Conservation (phyloP, 1,140 invertebrate species). For the Anoplolepis gracilipes region DNA sequence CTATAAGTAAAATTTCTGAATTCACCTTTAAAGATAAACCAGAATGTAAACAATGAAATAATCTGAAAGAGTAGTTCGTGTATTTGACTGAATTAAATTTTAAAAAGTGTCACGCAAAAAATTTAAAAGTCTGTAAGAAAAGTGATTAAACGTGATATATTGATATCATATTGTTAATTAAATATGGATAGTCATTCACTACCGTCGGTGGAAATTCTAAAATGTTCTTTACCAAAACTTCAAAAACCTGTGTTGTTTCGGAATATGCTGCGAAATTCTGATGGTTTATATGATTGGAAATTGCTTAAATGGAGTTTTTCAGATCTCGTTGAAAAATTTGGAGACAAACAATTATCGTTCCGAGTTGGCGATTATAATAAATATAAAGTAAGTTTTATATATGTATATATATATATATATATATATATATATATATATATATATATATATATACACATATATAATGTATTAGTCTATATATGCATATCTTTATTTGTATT, state of each 20-base stretch:
- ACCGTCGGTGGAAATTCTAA: constrained; percentile 59
- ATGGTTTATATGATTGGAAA: constrained; percentile 77
- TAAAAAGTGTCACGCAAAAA: neutral
- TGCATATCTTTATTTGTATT: neutral
- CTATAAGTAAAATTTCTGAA: too few species aligned
- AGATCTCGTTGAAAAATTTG: constrained; percentile 82
- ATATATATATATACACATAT: too few species aligned
- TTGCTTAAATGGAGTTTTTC: constrained; percentile 84
- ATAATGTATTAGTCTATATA: too few species aligned
- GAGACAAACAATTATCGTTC: constrained; percentile 83
- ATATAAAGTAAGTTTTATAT: constrained; percentile 79
- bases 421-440: too few species aligned
- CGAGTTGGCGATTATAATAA: constrained; percentile 82
- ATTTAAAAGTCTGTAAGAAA: neutral
- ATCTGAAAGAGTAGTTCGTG: neutral
- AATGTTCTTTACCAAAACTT: constrained; percentile 72
- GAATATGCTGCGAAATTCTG: constrained; percentile 76
- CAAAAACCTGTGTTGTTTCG: constrained; percentile 81
- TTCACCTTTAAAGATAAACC: too few species aligned
- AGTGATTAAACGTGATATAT: neutral
- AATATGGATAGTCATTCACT: neutral
- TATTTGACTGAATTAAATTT: neutral
- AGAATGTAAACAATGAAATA: too few species aligned
- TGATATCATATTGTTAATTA: neutral
- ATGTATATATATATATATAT: neutral